phyloP scores from a whole-genome alignment of 2,888 invertebrate genomes.

The Diogma glabrata region DNA sequence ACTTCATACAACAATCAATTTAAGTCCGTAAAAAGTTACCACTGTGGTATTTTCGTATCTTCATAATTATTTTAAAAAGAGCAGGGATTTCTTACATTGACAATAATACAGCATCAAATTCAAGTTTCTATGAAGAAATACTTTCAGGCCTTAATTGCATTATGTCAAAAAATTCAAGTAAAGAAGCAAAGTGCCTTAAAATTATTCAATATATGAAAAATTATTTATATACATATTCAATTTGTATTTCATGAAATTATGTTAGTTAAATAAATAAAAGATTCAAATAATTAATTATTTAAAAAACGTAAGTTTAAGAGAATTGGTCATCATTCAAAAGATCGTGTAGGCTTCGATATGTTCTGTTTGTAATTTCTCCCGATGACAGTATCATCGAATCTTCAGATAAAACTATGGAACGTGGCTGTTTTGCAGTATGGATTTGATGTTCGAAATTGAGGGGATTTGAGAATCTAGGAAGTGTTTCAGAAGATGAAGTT shows the following conservation, averaged over 20 bases:
- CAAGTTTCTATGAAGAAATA: not conserved
- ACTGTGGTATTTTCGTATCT: not conserved
- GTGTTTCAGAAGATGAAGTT: not conserved
- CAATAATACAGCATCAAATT: not conserved
- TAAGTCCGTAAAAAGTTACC: not conserved
- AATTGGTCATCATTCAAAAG: slow-evolving; percentile 4
- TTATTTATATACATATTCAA: not conserved
- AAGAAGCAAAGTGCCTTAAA: not conserved
- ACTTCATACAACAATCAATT: not conserved
- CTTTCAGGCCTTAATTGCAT: not conserved
- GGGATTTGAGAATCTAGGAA: not conserved
- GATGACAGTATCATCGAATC: not conserved
- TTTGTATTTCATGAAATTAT: slow-evolving; percentile 3
- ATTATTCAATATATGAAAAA: not conserved
- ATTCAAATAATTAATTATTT: not conserved
- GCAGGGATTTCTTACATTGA: not conserved
- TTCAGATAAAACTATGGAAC: not conserved
- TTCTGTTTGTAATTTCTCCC: not conserved
- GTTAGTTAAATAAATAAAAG: not conserved
- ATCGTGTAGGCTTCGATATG: not conserved
- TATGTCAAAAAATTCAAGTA: slow-evolving; percentile 3
- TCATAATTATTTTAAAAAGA: slow-evolving; percentile 1
- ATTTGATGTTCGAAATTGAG: not conserved
- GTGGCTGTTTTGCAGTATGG: not conserved
- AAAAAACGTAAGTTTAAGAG: not conserved